Base-by-base conservation (phyloP, 2,113 vertebrate species). In the Toxotes chatareus region DNA sequence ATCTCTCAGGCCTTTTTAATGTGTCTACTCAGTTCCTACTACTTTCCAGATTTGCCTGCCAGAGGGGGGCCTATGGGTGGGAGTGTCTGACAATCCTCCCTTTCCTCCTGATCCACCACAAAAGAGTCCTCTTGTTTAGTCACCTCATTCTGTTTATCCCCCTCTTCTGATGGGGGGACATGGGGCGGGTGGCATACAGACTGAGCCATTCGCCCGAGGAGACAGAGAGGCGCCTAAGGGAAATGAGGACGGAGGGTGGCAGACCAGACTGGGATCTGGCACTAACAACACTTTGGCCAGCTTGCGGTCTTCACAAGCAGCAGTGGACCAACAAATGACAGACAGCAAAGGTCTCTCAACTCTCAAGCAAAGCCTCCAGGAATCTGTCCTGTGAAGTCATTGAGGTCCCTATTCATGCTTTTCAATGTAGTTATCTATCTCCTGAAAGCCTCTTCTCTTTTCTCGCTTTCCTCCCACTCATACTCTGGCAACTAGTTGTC, bases 151-250 rank as follows among this genome's bases (percentile, higher is more conserved):
- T 70, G 65, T 70, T 70, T 56, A 56, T 89, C 47, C 75, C 79
- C 42, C 7, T 61, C 31, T 76, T 79, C 76, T 80, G 75, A 72
- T 76, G 63, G 71, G 64, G 51, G 63, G 46, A 60, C 51, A 63
- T 0, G 11, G 21, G 70, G 38, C 8, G 62, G 75, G 67, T 56
- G 80, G 74, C 23, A 8, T 19, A 31, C 69, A 84, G 76, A 61
- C 78, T 16, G 73, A 85, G 63, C 87, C 73, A 72, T 79, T 92
- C 27, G 64, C 32, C 63, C 21, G 27, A 71, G 44, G 89, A 88
- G 88, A 91, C 93, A 90, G 70, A 64, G 87, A 60, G 90, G 87
- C 79, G 86, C 91, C 91, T 73, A 55, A 7, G 66, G 84, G 80
- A 75, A 86, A 80, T 11, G 49, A 65, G 72, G 60, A 82, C 64